These are phyloP conservation scores for Zygogramma bicolorata DNA, from an alignment of 2,888 invertebrate genomes.

Conservation along the genomic window DNA sequence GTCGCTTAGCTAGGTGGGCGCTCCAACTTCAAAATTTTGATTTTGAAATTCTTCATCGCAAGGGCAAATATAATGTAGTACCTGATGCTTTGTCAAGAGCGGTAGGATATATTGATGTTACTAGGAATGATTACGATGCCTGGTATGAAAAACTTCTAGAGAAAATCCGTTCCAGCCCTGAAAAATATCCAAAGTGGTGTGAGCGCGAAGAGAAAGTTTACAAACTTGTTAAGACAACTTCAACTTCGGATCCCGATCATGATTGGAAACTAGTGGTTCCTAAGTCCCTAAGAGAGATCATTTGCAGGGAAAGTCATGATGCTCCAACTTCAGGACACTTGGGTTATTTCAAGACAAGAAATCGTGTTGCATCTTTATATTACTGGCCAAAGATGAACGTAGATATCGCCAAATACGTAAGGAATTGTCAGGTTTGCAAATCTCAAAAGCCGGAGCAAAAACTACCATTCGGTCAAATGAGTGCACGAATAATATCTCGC, in stretches of 20 bases:
- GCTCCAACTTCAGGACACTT: constrained; percentile 21
- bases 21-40: constrained; percentile 2
- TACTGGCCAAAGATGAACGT: constrained; percentile 24
- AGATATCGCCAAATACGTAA: constrained; percentile 16
- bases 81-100: background rate
- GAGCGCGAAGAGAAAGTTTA: constrained; percentile 34
- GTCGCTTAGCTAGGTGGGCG: constrained; percentile 7
- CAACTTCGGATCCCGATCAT: constrained; percentile 1
- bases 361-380: constrained; percentile 14
- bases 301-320: constrained; percentile 27
- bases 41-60: constrained; percentile 9
- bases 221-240: constrained; percentile 26
- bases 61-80: background rate
- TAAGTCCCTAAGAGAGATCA: constrained; percentile 3
- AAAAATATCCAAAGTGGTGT: constrained; percentile 37
- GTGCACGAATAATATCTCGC: background rate
- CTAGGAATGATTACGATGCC: constrained; percentile 1
- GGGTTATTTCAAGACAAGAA: constrained; percentile 24
- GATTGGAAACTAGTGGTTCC: constrained; percentile 36
- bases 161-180: constrained; percentile 8
- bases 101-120: constrained; percentile 11
- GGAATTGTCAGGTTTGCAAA: constrained; percentile 22
- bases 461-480: constrained; percentile 26
- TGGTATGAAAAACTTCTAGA: constrained; percentile 26
- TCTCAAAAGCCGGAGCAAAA: constrained; percentile 25